phyloP scores from a whole-genome alignment of 2,797 vertebrate species.

The Rhyacichthys aspro region DNA sequence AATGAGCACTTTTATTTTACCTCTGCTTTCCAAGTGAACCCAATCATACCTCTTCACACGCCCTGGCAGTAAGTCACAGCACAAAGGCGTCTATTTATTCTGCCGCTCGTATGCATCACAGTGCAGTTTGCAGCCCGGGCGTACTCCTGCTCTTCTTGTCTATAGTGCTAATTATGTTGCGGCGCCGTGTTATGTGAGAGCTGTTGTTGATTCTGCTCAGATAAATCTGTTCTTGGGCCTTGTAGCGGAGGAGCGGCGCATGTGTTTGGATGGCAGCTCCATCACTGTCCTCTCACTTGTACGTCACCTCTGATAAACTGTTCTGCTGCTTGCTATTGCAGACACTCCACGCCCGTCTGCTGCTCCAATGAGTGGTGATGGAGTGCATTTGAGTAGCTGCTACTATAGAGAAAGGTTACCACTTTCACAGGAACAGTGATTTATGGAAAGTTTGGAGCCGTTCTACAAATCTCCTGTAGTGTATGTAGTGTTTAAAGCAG shows the following conservation, averaged over 20 bases:
- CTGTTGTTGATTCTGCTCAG: constrained; percentile 60
- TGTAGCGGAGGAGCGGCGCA: constrained; percentile 50
- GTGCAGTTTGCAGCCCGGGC: constrained; percentile 48
- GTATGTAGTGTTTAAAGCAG: constrained; percentile 26
- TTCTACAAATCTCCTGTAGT: constrained; percentile 57
- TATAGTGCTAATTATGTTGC: constrained; percentile 71
- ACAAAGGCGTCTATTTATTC: constrained; percentile 51
- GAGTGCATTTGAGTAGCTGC: constrained; percentile 64
- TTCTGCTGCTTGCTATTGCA: constrained; percentile 69
- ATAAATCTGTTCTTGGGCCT: constrained; percentile 61
- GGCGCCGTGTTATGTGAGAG: constrained; percentile 47
- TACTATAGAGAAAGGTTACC: constrained; percentile 53
- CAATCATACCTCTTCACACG: constrained; percentile 6
- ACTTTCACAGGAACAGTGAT: constrained; percentile 60
- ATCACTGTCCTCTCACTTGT: constrained; percentile 69
- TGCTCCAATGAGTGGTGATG: constrained; percentile 69
- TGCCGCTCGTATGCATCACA: constrained; percentile 42
- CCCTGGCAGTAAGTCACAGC: constrained; percentile 36
- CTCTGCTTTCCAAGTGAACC: constrained; percentile 9
- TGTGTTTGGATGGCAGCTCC: constrained; percentile 68
- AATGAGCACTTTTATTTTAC: constrained; percentile 21
- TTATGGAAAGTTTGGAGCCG: constrained; percentile 64
- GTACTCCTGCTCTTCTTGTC: constrained; percentile 58
- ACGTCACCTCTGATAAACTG: constrained; percentile 74
- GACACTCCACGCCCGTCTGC: constrained; percentile 68